Conservation (phyloP, 2,797 vertebrate genomes). For the Peromyscus eremicus region DNA sequence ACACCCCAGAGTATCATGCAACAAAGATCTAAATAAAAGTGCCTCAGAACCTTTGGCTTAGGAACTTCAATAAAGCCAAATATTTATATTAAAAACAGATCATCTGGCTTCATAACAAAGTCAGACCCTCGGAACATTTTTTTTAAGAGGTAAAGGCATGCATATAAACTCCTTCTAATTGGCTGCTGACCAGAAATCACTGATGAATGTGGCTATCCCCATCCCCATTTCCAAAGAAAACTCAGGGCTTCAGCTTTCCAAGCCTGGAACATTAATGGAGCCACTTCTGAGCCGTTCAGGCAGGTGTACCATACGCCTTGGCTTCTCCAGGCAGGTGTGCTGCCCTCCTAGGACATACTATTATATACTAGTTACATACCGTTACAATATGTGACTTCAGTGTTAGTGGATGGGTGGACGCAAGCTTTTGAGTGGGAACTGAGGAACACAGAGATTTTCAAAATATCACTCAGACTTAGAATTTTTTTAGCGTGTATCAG, state of each 20-base stretch:
- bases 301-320: rapidly evolving
- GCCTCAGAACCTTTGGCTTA: background rate
- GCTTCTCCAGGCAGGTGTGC: rapidly evolving
- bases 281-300: background rate
- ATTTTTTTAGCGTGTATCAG: background rate
- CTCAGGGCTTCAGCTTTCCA: background rate
- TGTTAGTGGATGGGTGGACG: rapidly evolving
- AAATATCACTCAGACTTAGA: background rate
- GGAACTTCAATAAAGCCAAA: slow-evolving; percentile 40
- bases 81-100: slow-evolving; percentile 71
- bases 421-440: background rate
- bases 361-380: background rate
- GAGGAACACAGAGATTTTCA: background rate
- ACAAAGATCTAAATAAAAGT: background rate
- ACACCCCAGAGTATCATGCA: background rate
- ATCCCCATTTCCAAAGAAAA: background rate
- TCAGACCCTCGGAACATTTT: background rate
- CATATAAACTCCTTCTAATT: background rate
- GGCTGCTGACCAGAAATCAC: slow-evolving; percentile 14
- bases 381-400: background rate
- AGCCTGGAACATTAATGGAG: background rate
- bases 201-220: background rate
- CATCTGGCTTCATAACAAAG: slow-evolving; percentile 36
- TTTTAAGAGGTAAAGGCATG: background rate
- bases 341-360: background rate